A percentile compares a stretch with the other conserved stretches of the same genome.
Evolutionary conservation across 2,888 invertebrate species (phyloP).

Genomic region (Dryomyza anilis): DNA sequence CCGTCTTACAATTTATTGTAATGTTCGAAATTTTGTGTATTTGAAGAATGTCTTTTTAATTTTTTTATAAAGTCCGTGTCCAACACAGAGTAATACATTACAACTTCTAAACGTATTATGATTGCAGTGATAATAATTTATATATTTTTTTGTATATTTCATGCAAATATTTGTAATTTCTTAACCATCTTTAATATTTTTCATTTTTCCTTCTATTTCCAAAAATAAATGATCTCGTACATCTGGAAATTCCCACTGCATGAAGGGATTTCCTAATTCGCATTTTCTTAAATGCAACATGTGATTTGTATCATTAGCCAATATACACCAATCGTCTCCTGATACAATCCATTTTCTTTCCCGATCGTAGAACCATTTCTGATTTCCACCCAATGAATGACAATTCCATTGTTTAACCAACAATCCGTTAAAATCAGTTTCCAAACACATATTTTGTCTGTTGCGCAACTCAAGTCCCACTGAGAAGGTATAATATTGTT

Average conservation of each 20-base stretch:
- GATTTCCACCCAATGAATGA: slow-evolving; percentile 89
- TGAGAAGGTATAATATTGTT: slow-evolving; percentile 42
- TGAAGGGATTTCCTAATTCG: slow-evolving; percentile 51
- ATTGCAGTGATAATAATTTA: too few species aligned
- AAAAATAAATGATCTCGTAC: slow-evolving; percentile 21
- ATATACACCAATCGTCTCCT: slow-evolving; percentile 62
- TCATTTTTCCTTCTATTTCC: not conserved
- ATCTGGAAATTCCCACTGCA: slow-evolving; percentile 38
- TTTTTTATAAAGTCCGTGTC: too few species aligned
- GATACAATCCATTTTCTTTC: slow-evolving; percentile 59
- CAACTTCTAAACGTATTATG: too few species aligned
- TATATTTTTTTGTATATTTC: too few species aligned
- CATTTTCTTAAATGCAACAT: slow-evolving; percentile 73
- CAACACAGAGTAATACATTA: too few species aligned
- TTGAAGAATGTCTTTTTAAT: too few species aligned
- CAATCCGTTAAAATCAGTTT: slow-evolving; percentile 74
- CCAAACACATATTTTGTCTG: slow-evolving; percentile 78
- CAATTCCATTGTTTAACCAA: slow-evolving; percentile 81
- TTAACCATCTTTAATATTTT: too few species aligned
- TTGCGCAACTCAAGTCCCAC: slow-evolving; percentile 49
- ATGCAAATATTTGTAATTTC: too few species aligned
- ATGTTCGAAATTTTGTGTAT: too few species aligned
- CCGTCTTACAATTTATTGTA: too few species aligned
- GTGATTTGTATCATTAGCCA: slow-evolving; percentile 68
- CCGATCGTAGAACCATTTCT: slow-evolving; percentile 81